Percentiles rank a stretch among this genome's conserved stretches.
phyloP scores from a whole-genome alignment of 2,113 vertebrate species.

The Diphyllodes magnificus region DNA sequence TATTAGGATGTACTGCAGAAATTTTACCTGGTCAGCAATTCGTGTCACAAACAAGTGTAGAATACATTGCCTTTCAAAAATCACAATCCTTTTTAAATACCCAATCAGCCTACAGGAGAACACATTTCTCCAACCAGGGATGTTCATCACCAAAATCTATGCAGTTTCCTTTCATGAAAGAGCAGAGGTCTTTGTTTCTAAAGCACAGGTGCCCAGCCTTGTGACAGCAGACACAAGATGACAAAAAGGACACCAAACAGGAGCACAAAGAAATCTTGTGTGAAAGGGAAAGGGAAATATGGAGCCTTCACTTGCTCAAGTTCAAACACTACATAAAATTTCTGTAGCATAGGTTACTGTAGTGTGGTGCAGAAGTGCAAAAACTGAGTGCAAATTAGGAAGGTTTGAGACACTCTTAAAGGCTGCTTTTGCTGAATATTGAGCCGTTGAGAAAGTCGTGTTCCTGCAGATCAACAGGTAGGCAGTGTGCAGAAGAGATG shows the following conservation, averaged over 20 bases:
- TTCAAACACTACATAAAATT: background rate
- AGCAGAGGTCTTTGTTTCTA: background rate
- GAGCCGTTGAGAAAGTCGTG: background rate
- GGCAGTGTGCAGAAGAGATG: background rate
- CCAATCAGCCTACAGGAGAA: background rate
- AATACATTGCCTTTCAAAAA: background rate
- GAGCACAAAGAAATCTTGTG: background rate
- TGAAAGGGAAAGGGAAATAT: background rate
- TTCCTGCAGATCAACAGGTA: background rate
- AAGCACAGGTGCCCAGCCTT: fast-evolving
- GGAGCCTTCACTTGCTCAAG: background rate
- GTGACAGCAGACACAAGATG: background rate
- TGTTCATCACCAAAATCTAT: background rate
- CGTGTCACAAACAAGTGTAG: background rate
- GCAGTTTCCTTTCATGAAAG: background rate
- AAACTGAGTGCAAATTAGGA: background rate
- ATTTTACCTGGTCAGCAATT: background rate
- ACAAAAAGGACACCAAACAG: background rate
- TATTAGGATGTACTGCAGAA: background rate
- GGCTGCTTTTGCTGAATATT: background rate
- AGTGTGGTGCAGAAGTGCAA: background rate
- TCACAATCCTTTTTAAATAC: background rate
- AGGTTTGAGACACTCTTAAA: background rate
- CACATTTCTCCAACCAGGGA: background rate
- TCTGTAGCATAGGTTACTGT: background rate